Conservation (phyloP, 2,797 vertebrate species). For the Yasuhikotakia modesta region DNA sequence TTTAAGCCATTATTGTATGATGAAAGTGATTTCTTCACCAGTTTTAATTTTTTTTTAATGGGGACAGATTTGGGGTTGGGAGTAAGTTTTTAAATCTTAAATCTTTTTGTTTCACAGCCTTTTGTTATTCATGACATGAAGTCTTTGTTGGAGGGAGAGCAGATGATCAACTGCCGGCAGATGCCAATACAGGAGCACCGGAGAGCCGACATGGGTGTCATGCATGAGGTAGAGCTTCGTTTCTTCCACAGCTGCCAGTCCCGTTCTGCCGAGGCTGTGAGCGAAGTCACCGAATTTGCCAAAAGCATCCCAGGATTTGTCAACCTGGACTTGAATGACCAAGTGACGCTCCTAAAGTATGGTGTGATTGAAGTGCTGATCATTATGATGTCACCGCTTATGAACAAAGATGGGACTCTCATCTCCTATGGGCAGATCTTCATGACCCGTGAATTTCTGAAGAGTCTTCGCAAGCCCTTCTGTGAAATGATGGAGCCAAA, state of each 20-base stretch:
- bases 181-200: constrained; percentile 76
- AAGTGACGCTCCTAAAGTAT: constrained; percentile 94
- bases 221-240: constrained; percentile 84
- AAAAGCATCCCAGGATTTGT: constrained; percentile 97
- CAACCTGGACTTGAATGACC: constrained; percentile 93
- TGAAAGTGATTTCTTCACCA: not conserved
- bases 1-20: not conserved
- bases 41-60: not conserved
- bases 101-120: constrained; percentile 73
- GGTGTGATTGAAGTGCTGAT: constrained; percentile 97
- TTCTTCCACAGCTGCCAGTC: constrained; percentile 96
- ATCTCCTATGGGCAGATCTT: constrained; percentile 96
- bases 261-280: constrained; percentile 92
- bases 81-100: not conserved
- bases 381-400: constrained; percentile 94
- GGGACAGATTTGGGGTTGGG: not conserved
- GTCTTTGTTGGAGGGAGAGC: constrained; percentile 93
- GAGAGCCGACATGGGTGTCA: constrained; percentile 60
- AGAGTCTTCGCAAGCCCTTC: constrained; percentile 95
- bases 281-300: constrained; percentile 97
- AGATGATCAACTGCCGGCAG: constrained; percentile 89
- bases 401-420: constrained; percentile 98
- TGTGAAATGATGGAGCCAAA: constrained; percentile 98
- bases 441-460: constrained; percentile 98
- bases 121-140: constrained; percentile 99